phyloP scores from a whole-genome alignment of 2,797 vertebrate genomes.

The Botia kubotai region DNA sequence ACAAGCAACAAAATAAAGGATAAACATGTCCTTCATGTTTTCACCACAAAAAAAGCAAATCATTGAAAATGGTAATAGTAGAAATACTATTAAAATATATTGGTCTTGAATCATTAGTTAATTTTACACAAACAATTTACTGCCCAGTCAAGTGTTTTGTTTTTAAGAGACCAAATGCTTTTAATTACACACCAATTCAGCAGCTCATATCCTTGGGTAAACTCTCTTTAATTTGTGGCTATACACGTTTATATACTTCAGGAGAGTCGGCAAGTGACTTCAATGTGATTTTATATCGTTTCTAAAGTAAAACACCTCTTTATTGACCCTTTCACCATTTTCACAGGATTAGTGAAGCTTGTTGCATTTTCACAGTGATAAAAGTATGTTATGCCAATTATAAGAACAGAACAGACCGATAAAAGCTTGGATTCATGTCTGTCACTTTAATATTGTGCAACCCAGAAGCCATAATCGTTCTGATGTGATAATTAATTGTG shows the following conservation, averaged over 20 bases:
- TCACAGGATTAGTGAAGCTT: constrained; percentile 6
- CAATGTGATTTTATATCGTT: neutral
- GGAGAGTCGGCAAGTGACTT: neutral
- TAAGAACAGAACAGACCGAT: neutral
- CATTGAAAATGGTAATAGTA: neutral
- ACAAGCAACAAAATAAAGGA: too few species aligned
- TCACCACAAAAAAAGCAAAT: neutral
- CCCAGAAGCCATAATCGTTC: neutral
- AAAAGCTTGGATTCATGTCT: neutral
- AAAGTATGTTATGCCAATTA: neutral
- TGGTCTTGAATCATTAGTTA: constrained; percentile 7
- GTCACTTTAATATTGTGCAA: neutral
- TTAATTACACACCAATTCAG: constrained; percentile 11
- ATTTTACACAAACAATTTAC: constrained; percentile 11
- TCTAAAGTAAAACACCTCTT: neutral
- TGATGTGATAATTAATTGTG: neutral
- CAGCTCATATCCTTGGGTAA: constrained; percentile 7
- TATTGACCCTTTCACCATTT: neutral
- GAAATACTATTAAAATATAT: neutral
- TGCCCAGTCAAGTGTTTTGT: neutral
- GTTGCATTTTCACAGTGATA: neutral
- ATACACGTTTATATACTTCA: neutral
- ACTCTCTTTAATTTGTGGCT: neutral
- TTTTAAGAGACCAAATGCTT: constrained; percentile 3
- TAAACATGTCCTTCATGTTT: too few species aligned